phyloP scores from a whole-genome alignment of 2,113 vertebrate species.

The Leptobrachium leishanense region DNA sequence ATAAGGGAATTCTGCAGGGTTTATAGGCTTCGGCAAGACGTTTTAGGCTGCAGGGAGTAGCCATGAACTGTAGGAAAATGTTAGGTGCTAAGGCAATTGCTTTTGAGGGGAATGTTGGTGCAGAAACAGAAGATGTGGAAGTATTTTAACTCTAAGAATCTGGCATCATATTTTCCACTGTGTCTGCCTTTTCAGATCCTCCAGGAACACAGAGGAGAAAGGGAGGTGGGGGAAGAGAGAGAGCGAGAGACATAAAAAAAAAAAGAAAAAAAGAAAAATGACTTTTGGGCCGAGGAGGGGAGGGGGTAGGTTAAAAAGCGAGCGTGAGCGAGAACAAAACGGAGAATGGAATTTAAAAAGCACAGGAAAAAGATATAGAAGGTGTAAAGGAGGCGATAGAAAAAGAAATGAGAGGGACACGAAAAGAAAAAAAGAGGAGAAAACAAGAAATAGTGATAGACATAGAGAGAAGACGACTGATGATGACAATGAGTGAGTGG shows the following conservation, averaged over 20 bases:
- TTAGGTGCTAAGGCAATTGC: background rate
- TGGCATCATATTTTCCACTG: constrained; percentile 48
- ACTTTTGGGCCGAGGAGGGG: constrained; percentile 23
- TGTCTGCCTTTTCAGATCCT: constrained; percentile 43
- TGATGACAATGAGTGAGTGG: background rate
- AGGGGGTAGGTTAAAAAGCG: background rate
- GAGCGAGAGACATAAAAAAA: no score
- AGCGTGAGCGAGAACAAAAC: background rate
- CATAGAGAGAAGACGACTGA: background rate
- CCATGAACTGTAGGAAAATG: background rate
- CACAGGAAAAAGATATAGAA: background rate
- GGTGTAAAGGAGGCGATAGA: background rate
- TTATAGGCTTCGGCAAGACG: background rate
- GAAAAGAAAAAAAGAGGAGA: background rate
- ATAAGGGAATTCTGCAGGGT: no score
- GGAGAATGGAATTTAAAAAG: background rate
- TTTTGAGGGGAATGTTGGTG: background rate
- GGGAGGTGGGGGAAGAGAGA: background rate
- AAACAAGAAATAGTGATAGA: background rate
- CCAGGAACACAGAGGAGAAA: constrained; percentile 14
- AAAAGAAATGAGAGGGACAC: background rate
- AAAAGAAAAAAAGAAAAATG: constrained; percentile 17
- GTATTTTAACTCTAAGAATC: constrained; percentile 17
- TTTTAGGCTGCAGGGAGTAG: background rate
- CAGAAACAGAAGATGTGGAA: constrained; percentile 10